Base-by-base conservation (phyloP, 2,797 vertebrate species). In the Etheostoma nigrum region DNA sequence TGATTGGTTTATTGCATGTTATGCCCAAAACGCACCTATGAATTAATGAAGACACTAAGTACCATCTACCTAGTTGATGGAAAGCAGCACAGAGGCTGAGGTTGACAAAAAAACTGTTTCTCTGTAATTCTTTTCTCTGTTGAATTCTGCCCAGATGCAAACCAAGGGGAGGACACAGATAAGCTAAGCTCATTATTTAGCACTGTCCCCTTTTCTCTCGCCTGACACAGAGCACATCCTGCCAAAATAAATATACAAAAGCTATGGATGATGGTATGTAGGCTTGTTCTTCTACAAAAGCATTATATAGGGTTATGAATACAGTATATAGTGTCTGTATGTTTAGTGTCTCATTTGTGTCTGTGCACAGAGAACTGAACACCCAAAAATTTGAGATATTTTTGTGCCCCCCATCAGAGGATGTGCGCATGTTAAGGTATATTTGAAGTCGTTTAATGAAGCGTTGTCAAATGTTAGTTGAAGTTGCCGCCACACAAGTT, bases 401-500 rank as follows among this genome's bases (percentile, higher is more conserved):
- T 82, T 48, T 67, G 85, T 74, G 79, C 71, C 69, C 81, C 83
- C 81, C 85, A 79, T 89, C 86, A 85, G 84, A 91, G 89, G 88
- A 89, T 90, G 67, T 79, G 82, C 63, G 11, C 79, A 84, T 69
- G 83, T 93, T 95, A 93, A 95, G 93, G 87, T 94, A 83, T 92
- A 95, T 95, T 96, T 76, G 45, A 94, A 95, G 92, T 86, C 55
- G 91, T 87, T 93, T 93, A 96, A 95, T 95, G 95, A 95, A 95
- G 95, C 93, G 5, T 95, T 90, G 65, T 36, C 86, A 90, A 90
- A 94, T 92, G 83, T 83, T 88, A 86, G 83, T 82, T 91, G 91
- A 95, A 93, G 93, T 86, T 86, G 91, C 88, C 53, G 83, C 92
- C 92, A 94, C 94, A 94, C 88, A 85, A 91, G 87, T 94, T 95